Conservation (phyloP, 1,140 invertebrate species). For the Forficula auricularia region DNA sequence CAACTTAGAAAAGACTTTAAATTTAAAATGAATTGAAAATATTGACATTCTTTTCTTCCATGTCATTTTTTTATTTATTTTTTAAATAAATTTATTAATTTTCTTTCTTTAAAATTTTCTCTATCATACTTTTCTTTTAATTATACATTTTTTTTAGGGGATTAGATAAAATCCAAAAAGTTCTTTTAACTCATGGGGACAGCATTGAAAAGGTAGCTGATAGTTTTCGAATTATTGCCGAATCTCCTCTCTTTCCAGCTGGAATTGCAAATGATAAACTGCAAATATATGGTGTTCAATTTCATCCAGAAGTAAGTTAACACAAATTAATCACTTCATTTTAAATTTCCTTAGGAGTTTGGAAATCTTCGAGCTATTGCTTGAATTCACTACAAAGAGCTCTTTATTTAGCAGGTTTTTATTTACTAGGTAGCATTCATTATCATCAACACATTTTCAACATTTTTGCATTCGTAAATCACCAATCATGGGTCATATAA, state of each 20-base stretch:
- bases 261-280: slow-evolving; percentile 83
- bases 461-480: too few relatives aligned
- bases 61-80: not conserved
- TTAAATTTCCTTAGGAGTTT: slow-evolving; percentile 2
- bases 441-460: too few relatives aligned
- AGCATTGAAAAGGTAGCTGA: slow-evolving; percentile 81
- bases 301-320: slow-evolving; percentile 72
- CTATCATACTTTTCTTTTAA: too few relatives aligned
- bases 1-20: too few relatives aligned
- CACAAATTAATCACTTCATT: slow-evolving; percentile 1
- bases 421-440: too few relatives aligned
- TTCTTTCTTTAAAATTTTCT: slow-evolving; percentile 10
- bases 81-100: slow-evolving; percentile 3
- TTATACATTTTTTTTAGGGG: slow-evolving; percentile 38
- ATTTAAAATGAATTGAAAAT: too few relatives aligned
- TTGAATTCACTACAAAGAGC: too few relatives aligned
- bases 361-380: too few relatives aligned
- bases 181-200: slow-evolving; percentile 93
- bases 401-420: too few relatives aligned
- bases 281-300: slow-evolving; percentile 91
- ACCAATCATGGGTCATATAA: too few relatives aligned
- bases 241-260: slow-evolving; percentile 67
- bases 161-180: slow-evolving; percentile 68
- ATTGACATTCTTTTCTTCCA: too few relatives aligned
- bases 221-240: slow-evolving; percentile 63